Percentiles rank a stretch among this genome's conserved stretches.
phyloP scores from a whole-genome alignment of 2,113 vertebrate species.

The Ranitomeya variabilis region DNA sequence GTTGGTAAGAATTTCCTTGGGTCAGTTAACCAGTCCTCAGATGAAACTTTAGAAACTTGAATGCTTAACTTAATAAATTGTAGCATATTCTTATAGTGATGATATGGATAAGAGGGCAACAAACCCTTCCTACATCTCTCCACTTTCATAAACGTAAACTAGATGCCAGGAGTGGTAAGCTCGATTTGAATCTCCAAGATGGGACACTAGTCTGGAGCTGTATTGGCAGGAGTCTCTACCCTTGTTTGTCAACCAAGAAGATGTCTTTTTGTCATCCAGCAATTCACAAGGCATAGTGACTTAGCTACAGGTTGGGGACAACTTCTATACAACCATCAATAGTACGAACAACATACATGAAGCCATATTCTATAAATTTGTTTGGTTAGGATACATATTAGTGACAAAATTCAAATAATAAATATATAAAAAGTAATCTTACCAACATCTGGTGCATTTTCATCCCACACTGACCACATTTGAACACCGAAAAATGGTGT shows the following conservation, averaged over 20 bases:
- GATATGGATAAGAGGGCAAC: background rate
- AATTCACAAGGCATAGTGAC: background rate
- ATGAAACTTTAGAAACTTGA: background rate
- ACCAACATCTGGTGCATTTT: constrained; percentile 73
- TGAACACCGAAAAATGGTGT: constrained; percentile 78
- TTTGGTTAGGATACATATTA: background rate
- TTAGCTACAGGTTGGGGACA: background rate
- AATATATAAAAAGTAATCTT: constrained; percentile 57
- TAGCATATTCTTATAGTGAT: background rate
- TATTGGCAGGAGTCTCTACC: background rate
- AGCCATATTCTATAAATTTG: background rate
- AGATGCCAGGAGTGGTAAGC: background rate
- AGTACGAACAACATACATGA: background rate
- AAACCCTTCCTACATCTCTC: background rate
- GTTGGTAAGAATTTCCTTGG: no score
- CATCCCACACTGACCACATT: constrained; percentile 81
- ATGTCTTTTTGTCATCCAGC: no score
- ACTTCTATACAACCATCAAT: background rate
- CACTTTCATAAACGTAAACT: background rate
- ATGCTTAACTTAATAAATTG: background rate
- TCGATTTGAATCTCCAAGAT: background rate
- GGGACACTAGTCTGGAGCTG: background rate
- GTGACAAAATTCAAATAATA: background rate
- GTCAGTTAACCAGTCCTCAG: no score
- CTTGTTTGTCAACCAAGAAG: no score